A percentile compares a stretch with the other conserved stretches of the same genome.
Conservation (phyloP, 2,888 invertebrate species). For the Micoletzkya japonica region DNA sequence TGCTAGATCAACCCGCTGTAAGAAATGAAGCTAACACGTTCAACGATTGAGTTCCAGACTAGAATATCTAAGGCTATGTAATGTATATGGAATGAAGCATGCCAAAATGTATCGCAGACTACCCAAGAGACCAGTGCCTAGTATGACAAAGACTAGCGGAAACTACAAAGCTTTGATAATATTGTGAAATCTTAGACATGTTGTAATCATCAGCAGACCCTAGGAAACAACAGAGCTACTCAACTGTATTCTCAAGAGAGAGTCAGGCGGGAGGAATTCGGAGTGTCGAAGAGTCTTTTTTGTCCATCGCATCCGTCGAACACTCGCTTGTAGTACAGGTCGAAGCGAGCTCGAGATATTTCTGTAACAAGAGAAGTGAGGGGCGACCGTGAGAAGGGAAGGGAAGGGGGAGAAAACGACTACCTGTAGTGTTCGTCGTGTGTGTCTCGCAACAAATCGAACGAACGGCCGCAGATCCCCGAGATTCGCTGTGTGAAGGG, state of each 20-base stretch:
- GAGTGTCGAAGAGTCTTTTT: background rate
- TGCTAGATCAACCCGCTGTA: too few species aligned
- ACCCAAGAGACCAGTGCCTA: background rate
- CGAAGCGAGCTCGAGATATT: conserved; percentile 13
- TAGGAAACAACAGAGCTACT: too few species aligned
- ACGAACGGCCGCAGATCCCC: conserved; percentile 94
- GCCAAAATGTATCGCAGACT: background rate
- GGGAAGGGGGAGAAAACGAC: background rate
- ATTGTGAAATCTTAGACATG: too few species aligned
- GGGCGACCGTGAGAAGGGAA: background rate
- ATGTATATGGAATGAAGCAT: conserved; percentile 14
- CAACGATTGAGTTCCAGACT: background rate
- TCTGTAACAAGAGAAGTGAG: background rate
- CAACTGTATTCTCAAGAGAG: background rate
- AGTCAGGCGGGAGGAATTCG: background rate
- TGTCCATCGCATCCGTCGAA: background rate
- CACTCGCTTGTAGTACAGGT: conserved; percentile 17
- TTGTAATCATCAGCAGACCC: too few species aligned
- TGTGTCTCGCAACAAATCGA: conserved; percentile 80
- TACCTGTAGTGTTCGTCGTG: conserved; percentile 53
- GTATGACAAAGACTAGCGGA: too few species aligned
- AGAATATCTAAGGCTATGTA: background rate
- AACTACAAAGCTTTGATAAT: too few species aligned
- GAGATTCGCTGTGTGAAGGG: conserved; percentile 85
- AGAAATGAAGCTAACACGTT: background rate